Evolutionary conservation across 1,140 invertebrate genomes (phyloP).

Genomic region (Gryllus bimaculatus): DNA sequence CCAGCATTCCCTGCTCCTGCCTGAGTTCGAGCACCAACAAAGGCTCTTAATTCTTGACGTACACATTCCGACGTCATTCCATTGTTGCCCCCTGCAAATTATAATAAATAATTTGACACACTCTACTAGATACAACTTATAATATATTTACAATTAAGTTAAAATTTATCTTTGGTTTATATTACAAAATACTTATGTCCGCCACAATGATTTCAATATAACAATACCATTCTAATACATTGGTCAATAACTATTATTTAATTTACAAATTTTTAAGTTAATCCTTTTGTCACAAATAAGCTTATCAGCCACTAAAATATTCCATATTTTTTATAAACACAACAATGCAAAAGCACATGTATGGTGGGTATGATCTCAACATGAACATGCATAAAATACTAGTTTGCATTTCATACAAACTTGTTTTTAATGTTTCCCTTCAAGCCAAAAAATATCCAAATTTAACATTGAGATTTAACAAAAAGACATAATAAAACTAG

Average conservation of each 20-base stretch:
- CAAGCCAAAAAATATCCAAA: not conserved
- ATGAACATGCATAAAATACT: not conserved
- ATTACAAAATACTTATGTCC: not conserved
- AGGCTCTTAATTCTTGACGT: constrained; percentile 76
- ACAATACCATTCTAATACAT: not conserved
- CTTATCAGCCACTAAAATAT: too few relatives aligned
- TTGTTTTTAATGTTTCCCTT: not conserved
- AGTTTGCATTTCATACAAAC: not conserved
- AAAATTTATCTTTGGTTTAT: not conserved
- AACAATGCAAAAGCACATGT: too few relatives aligned
- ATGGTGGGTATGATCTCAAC: not conserved
- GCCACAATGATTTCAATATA: too few relatives aligned
- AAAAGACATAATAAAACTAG: not conserved
- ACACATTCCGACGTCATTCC: constrained; percentile 67
- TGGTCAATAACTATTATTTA: not conserved
- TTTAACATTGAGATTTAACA: not conserved
- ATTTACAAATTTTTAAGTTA: constrained; percentile 2
- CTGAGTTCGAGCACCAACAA: constrained; percentile 70
- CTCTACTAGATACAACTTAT: not conserved
- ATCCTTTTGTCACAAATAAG: not conserved
- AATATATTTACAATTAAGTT: constrained; percentile 7
- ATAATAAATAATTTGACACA: not conserved
- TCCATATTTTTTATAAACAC: too few relatives aligned
- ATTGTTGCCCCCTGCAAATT: constrained; percentile 25
- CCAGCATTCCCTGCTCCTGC: constrained; percentile 31